Evolutionary conservation across 2,113 vertebrate genomes (phyloP), one percentile per base, ranked within the genome.

Genomic region (Plestiodon gilberti): DNA sequence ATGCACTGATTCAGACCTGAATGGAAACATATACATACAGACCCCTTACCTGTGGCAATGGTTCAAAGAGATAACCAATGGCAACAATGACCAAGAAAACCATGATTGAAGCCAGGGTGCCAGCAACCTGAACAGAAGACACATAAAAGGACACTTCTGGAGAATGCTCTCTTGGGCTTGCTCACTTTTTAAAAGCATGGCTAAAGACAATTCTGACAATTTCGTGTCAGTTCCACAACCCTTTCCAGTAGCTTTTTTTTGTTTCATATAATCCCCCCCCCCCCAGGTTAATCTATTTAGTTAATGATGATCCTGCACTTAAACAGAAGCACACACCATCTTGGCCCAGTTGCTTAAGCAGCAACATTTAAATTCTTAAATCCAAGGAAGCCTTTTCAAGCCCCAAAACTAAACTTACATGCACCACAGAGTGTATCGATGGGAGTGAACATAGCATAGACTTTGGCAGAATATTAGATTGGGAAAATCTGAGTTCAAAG

Each of bases 81-180:
- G 98, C 98, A 89, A 99, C 95, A 86, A 99, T 96, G 75, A 99
- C 98, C 94, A 99, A 88, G 43, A 99, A 96, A 93, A 99, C 98
- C 93, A 99, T 94, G 71, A 99, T 0, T 2, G 98, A 98, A 61
- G 97, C 96, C 84, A 99, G 89, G 18, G 98, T 91, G 77, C 99
- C 99, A 84, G 99, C 98, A 87, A 99, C 96, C 98, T 99, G 92
- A 93, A 93, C 17, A 91, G 80, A 89, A 85, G 9, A 80, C 62
- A 69, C 1, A 86, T 84, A 70, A 69, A 82, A 76, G 59, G 4
- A 89, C 35, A 78, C 18, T 70, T 67, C 2, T 78, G 69, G 71
- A 61, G 25, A 85, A 57, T 40, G 22, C 4, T 10, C 17, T 1
- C 30, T 35, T 77, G 30, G 23, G 43, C 28, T 64, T 13, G 57